phyloP scores from a whole-genome alignment of 1,140 invertebrate genomes.

The Leptinotarsa texana region DNA sequence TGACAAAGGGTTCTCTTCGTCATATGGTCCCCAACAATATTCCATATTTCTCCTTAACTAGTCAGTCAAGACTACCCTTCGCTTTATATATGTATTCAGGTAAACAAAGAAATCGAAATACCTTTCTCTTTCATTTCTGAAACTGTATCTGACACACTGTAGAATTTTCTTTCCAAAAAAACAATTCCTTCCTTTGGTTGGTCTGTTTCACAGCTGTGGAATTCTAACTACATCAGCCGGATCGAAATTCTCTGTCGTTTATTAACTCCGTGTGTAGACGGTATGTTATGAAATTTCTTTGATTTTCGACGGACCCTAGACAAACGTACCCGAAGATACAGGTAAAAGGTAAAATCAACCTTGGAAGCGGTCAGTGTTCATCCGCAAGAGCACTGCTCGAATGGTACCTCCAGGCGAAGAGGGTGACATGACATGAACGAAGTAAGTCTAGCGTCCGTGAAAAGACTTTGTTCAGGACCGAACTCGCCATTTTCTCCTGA shows the following conservation, averaged over 20 bases:
- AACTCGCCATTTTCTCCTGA: neutral
- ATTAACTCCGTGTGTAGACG: neutral
- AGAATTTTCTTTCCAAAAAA: no score
- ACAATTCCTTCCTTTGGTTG: no score
- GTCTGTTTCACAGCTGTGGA: no score
- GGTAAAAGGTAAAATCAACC: slow-evolving; percentile 19
- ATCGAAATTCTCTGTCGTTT: neutral
- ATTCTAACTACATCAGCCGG: neutral
- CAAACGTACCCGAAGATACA: slow-evolving; percentile 10
- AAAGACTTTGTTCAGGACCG: slow-evolving; percentile 12
- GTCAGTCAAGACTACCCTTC: no score
- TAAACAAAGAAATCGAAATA: no score
- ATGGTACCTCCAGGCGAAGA: slow-evolving; percentile 4
- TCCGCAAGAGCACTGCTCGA: slow-evolving; percentile 1
- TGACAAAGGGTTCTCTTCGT: no score
- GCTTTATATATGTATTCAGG: no score
- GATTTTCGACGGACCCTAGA: slow-evolving; percentile 9
- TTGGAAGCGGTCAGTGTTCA: slow-evolving; percentile 21
- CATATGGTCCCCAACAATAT: no score
- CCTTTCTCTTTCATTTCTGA: no score
- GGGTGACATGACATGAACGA: slow-evolving; percentile 1
- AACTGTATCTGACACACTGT: no score
- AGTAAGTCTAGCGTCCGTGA: slow-evolving; percentile 7
- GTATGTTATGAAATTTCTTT: slow-evolving; percentile 4
- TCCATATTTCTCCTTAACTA: no score